A percentile compares a stretch with the other conserved stretches of the same genome.
Evolutionary conservation across 1,140 invertebrate species (phyloP).

Genomic region (Psilanteris sp.): DNA sequence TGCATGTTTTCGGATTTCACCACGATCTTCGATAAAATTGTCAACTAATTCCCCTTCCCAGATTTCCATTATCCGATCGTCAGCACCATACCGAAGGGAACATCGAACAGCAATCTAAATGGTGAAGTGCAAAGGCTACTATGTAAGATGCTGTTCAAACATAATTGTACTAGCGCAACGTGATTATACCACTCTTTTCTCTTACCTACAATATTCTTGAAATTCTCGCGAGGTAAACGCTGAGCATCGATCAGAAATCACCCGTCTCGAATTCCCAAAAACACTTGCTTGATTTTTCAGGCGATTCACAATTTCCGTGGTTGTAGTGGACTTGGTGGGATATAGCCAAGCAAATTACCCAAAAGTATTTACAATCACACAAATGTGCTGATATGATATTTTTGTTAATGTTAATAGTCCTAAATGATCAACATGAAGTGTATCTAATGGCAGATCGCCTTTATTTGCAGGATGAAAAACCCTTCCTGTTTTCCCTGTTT

Average conservation of each 20-base stretch:
- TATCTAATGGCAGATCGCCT: background rate
- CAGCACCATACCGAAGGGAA: too few species aligned
- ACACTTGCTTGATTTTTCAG: background rate
- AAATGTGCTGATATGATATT: background rate
- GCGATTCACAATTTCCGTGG: background rate
- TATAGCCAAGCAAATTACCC: background rate
- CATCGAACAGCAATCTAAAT: too few species aligned
- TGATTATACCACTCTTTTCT: too few species aligned
- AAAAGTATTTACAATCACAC: background rate
- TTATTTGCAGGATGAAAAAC: too few species aligned
- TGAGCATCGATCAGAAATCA: background rate
- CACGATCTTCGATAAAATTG: too few species aligned
- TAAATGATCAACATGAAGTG: background rate
- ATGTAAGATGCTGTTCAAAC: too few species aligned
- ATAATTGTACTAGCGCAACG: too few species aligned
- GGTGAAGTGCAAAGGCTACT: too few species aligned
- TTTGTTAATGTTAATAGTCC: background rate
- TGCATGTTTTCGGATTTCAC: too few species aligned
- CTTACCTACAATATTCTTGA: background rate
- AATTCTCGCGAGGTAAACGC: background rate
- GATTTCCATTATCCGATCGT: too few species aligned
- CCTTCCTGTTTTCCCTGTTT: too few species aligned
- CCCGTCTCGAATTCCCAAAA: background rate
- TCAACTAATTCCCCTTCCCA: too few species aligned
- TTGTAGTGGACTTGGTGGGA: background rate